phyloP scores from a whole-genome alignment of 92 coral and sea anemone species.

The Paramuricea clavata region DNA sequence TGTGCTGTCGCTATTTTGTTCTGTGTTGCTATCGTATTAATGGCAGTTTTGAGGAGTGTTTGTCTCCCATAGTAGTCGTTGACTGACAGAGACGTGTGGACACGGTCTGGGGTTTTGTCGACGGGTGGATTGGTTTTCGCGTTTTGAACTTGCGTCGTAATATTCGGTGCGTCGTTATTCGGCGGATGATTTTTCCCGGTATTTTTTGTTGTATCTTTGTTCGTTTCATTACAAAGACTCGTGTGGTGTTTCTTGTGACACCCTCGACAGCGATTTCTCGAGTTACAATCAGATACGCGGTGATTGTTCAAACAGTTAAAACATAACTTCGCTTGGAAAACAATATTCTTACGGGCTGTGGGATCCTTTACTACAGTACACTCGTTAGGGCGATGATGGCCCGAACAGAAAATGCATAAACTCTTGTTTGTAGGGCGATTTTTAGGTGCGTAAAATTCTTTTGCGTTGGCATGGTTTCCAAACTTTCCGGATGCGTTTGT shows the following conservation, averaged over 20 bases:
- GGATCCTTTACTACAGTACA: conserved; percentile 4
- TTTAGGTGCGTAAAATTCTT: too few species aligned
- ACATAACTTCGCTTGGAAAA: conserved; percentile 3
- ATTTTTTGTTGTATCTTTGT: neutral
- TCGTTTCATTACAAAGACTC: neutral
- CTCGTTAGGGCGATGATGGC: neutral
- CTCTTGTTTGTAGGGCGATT: neutral
- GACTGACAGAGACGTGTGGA: neutral
- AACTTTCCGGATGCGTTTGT: neutral
- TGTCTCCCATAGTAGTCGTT: neutral
- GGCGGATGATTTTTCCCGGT: neutral
- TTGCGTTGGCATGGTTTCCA: neutral
- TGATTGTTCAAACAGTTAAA: conserved; percentile 24
- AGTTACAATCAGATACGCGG: conserved; percentile 6
- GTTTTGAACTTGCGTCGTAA: neutral
- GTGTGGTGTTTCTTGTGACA: conserved; percentile 23
- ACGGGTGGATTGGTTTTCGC: neutral
- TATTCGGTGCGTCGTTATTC: neutral
- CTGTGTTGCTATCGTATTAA: neutral
- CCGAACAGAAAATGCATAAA: neutral
- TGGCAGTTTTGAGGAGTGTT: conserved; percentile 4
- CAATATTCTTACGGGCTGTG: neutral
- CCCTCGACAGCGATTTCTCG: too few species aligned
- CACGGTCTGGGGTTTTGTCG: neutral
- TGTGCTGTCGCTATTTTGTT: neutral